Percentiles rank a stretch among this genome's conserved stretches.
These are phyloP conservation scores for Scalopus aquaticus DNA, from an alignment of 2,113 vertebrate species.

Conservation along the genomic window DNA sequence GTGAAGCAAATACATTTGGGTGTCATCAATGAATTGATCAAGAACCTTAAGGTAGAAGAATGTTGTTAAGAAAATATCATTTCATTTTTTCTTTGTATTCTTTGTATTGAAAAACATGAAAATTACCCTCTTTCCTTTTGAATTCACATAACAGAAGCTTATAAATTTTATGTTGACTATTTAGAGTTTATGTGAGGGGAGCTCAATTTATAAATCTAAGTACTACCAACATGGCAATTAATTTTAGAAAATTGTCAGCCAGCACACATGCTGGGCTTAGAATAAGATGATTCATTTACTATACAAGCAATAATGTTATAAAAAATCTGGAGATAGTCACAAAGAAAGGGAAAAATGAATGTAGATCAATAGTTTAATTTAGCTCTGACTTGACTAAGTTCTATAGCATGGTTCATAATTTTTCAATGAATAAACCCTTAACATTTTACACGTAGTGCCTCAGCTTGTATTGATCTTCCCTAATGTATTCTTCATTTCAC, in stretches of 20 bases:
- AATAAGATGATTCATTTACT: slow-evolving; percentile 72
- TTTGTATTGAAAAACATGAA: slow-evolving; percentile 62
- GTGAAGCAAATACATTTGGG: slow-evolving; percentile 46
- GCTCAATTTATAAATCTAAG: slow-evolving; percentile 72
- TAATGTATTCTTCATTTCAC: slow-evolving; percentile 66
- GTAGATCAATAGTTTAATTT: slow-evolving; percentile 85
- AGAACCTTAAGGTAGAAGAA: slow-evolving; percentile 32
- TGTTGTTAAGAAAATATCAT: slow-evolving; percentile 32
- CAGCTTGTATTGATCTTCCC: slow-evolving; percentile 75
- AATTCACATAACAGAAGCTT: neutral
- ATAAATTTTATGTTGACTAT: slow-evolving; percentile 50
- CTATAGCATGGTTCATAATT: slow-evolving; percentile 77
- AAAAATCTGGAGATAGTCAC: slow-evolving; percentile 73
- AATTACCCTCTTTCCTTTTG: slow-evolving; percentile 52
- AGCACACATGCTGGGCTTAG: slow-evolving; percentile 67
- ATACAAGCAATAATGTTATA: slow-evolving; percentile 66
- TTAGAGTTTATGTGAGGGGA: slow-evolving; percentile 64
- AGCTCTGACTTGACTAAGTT: slow-evolving; percentile 74
- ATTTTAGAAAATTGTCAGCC: slow-evolving; percentile 79
- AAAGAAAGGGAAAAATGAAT: slow-evolving; percentile 75
- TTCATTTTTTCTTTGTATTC: slow-evolving; percentile 47
- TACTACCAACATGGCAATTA: slow-evolving; percentile 74
- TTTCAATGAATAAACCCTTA: slow-evolving; percentile 79
- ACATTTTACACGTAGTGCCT: slow-evolving; percentile 73
- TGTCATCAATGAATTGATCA: slow-evolving; percentile 44